Evolutionary conservation across 2,888 invertebrate species (phyloP), one percentile per base, ranked within the genome.

Genomic region (Acanthosepion pharaonis): DNA sequence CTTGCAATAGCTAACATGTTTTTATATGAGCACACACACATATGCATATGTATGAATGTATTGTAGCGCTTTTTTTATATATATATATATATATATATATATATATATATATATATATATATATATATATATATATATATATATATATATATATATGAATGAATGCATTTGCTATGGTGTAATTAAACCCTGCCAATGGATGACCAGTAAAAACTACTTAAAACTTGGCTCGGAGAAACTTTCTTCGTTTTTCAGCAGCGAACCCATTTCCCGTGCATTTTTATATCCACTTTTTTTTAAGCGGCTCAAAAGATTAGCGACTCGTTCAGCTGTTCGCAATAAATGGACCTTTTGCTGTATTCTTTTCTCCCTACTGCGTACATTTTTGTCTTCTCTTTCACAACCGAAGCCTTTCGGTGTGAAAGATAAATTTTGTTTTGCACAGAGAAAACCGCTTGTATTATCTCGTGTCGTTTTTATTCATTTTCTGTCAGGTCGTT

Each of bases 131-230:
- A 2, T 59, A 23, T 59, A 23, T 59, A 23, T 59, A 23, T 59
- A 64, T 64, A 42, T 15, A 20, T 59, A 59, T 59, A 59, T 59
- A 59, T 42, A 42, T 2, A 42, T 42, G 3, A 3, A 64, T n/a
- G 11, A n/a, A 78, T n/a, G 2, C 78, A n/a, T 78, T 5, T 78
- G n/a, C n/a, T 1, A n/a, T 9, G 78, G 28, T n/a, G n/a, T 78
- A 78, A 78, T 28, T n/a, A 78, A 11, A 78, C 28, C 25, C 11
- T n/a, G 78, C n/a, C n/a, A n/a, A 78, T 78, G 78, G 78, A 78
- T 78, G 78, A 78, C 78, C 78, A 78, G 78, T 78, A 78, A 78
- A 64, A n/a, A 78, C 78, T 78, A n/a, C 78, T 78, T 78, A 78
- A n/a, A 78, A 9, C 28, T 78, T 78, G 78, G 78, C 78, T 28